Percentiles rank a stretch among this genome's conserved stretches.
phyloP scores from a whole-genome alignment of 1,140 invertebrate species.

The Anthonomus grandis region DNA sequence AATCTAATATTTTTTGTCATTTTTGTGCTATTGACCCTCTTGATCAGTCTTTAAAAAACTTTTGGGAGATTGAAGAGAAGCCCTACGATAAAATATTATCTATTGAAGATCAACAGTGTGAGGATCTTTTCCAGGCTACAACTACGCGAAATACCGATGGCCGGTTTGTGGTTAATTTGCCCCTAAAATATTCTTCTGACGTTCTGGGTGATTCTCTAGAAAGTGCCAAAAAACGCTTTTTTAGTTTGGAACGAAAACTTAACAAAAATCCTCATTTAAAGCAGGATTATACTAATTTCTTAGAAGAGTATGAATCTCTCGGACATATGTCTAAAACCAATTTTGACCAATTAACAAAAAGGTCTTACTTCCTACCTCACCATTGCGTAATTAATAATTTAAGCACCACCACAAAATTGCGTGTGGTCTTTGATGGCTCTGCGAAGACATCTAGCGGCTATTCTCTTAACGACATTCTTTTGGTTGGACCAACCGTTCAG shows the following conservation, averaged over 20 bases:
- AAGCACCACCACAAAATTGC: conserved; percentile 7
- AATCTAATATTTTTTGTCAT: too few species aligned
- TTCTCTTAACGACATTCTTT: conserved; percentile 39
- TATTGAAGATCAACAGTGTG: too few species aligned
- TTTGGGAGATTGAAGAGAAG: too few species aligned
- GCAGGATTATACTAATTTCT: conserved; percentile 12
- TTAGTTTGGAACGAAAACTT: conserved; percentile 17
- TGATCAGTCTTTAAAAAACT: too few species aligned
- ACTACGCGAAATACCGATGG: too few species aligned
- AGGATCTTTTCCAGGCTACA: too few species aligned
- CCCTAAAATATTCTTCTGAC: conserved; percentile 17
- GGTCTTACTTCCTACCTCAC: conserved; percentile 12
- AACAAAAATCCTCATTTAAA: conserved; percentile 12
- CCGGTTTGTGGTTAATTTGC: conserved; percentile 23
- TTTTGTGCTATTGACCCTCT: too few species aligned
- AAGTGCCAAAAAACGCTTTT: conserved; percentile 12
- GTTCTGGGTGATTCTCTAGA: conserved; percentile 20
- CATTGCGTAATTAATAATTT: conserved; percentile 11
- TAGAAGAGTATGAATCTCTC: conserved; percentile 24
- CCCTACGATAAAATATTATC: too few species aligned
- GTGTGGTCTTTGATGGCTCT: conserved; percentile 48
- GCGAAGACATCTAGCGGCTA: conserved; percentile 30
- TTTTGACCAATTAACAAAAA: not conserved
- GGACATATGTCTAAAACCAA: too few species aligned
- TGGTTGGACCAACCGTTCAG: conserved; percentile 40